A percentile compares a stretch with the other conserved stretches of the same genome.
phyloP scores from a whole-genome alignment of 2,888 invertebrate species.

The Sisyra nigra region DNA sequence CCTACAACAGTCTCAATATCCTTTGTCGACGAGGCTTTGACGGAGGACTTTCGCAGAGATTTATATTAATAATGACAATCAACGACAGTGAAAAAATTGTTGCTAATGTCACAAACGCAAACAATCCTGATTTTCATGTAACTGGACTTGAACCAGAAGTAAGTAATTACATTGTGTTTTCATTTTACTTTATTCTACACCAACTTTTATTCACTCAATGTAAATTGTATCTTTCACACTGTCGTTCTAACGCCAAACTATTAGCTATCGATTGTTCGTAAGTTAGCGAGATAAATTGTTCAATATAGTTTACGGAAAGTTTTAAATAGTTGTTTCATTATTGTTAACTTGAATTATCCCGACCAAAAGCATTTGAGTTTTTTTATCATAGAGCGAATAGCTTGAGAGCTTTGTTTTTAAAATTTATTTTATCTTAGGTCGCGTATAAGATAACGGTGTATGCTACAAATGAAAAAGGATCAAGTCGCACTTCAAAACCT shows the following conservation, averaged over 20 bases:
- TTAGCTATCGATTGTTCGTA: no score
- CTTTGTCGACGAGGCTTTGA: constrained; percentile 35
- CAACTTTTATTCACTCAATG: no score
- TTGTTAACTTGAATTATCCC: no score
- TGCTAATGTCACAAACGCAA: constrained; percentile 25
- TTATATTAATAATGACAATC: constrained; percentile 22
- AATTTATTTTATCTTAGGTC: constrained; percentile 10
- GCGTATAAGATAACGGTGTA: constrained; percentile 33
- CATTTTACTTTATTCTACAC: no score
- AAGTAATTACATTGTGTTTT: not conserved
- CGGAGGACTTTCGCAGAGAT: constrained; percentile 33
- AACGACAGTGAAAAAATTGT: constrained; percentile 21
- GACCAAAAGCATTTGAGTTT: no score
- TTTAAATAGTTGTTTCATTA: no score
- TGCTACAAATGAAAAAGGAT: constrained; percentile 55
- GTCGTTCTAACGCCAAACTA: no score
- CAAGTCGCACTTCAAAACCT: constrained; percentile 26
- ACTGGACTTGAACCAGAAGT: constrained; percentile 27
- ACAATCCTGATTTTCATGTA: constrained; percentile 29
- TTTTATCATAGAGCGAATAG: no score
- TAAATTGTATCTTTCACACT: no score
- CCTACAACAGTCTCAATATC: constrained; percentile 31
- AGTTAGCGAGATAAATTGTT: no score
- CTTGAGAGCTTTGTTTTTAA: no score
- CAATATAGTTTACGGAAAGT: no score